Evolutionary conservation across 2,797 vertebrate genomes (phyloP).

Genomic region (Melanotaenia maccullochi): DNA sequence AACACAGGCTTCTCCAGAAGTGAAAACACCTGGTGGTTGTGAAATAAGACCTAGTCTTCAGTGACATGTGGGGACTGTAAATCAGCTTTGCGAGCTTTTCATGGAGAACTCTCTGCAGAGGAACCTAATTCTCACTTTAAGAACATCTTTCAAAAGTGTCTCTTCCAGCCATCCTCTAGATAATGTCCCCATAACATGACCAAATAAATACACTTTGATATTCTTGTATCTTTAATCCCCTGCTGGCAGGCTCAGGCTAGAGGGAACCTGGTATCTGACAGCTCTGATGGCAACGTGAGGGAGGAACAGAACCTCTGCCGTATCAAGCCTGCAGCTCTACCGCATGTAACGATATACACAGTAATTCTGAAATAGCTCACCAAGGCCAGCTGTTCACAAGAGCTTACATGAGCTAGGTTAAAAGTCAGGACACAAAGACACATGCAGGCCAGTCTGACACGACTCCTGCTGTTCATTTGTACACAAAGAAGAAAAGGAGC

Average conservation of each 20-base stretch:
- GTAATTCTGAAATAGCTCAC: slow-evolving; percentile 22
- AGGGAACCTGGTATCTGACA: slow-evolving; percentile 36
- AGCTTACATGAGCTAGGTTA: slow-evolving; percentile 23
- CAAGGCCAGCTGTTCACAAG: slow-evolving; percentile 14
- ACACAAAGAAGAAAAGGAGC: slow-evolving; percentile 23
- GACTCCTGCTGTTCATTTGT: slow-evolving; percentile 33
- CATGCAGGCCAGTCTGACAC: not conserved
- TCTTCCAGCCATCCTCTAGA: slow-evolving; percentile 25
- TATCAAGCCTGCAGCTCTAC: slow-evolving; percentile 42
- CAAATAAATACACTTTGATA: slow-evolving; percentile 57
- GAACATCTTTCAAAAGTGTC: slow-evolving; percentile 18
- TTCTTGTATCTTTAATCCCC: slow-evolving; percentile 26
- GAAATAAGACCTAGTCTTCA: slow-evolving; percentile 2
- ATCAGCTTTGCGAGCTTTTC: slow-evolving; percentile 16
- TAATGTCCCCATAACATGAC: slow-evolving; percentile 46
- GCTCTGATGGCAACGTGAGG: slow-evolving; percentile 18
- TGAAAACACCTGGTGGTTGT: slow-evolving; percentile 4
- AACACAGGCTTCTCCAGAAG: slow-evolving; percentile 2
- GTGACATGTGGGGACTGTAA: slow-evolving; percentile 22
- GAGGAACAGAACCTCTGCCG: slow-evolving; percentile 26
- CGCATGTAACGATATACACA: not conserved
- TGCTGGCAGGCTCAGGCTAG: slow-evolving; percentile 31
- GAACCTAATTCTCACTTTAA: slow-evolving; percentile 34
- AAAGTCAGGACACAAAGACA: slow-evolving; percentile 8
- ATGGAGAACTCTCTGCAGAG: slow-evolving; percentile 1